These are phyloP conservation scores for Pitangus sulphuratus DNA, from an alignment of 2,797 vertebrate genomes.

Conservation along the genomic window DNA sequence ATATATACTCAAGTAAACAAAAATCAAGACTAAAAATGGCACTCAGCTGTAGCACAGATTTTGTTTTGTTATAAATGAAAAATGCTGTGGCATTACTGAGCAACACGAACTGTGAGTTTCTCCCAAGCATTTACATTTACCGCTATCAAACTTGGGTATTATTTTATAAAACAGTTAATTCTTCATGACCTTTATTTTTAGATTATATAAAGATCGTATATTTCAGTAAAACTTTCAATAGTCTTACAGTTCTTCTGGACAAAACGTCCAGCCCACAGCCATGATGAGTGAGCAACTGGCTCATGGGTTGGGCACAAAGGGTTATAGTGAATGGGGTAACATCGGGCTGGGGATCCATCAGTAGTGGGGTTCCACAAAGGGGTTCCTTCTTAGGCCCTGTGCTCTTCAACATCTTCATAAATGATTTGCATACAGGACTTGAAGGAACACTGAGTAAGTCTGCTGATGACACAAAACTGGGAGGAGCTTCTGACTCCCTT, in stretches of 20 bases:
- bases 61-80: neutral
- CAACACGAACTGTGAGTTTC: neutral
- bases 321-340: neutral
- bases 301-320: neutral
- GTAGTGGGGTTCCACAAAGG: neutral
- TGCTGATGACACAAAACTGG: accelerated
- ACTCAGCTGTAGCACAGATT: neutral
- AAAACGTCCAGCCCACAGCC: neutral
- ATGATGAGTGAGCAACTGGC: neutral
- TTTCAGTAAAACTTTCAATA: neutral
- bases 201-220: neutral
- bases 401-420: neutral
- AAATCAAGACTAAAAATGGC: neutral
- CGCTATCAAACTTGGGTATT: neutral
- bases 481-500: accelerated
- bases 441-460: neutral
- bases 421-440: neutral
- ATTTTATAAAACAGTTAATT: neutral
- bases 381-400: neutral
- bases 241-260: neutral
- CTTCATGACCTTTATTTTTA: neutral
- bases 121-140: neutral
- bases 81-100: neutral
- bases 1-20: neutral
- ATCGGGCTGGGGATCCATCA: neutral